These are phyloP conservation scores for Tachypleus tridentatus DNA, from an alignment of 1,140 invertebrate species.

Conservation along the genomic window DNA sequence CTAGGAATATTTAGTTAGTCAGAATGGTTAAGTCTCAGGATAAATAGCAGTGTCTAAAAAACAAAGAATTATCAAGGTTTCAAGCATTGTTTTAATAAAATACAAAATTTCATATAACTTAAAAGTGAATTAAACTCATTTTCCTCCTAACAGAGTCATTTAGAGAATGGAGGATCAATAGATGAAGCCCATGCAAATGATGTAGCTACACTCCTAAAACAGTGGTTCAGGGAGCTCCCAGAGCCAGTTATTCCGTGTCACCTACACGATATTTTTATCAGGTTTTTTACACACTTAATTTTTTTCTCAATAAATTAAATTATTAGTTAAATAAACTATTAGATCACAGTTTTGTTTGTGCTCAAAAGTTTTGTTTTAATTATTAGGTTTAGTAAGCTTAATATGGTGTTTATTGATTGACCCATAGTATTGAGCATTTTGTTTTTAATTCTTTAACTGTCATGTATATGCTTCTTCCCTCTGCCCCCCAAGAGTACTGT, in stretches of 20 bases:
- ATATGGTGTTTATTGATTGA: no score
- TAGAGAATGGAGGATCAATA: slow-evolving; percentile 51
- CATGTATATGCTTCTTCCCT: no score
- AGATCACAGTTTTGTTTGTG: slow-evolving; percentile 5
- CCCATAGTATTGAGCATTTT: no score
- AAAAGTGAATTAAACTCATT: slow-evolving; percentile 1
- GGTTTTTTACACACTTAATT: slow-evolving; percentile 33
- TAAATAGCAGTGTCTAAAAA: no score
- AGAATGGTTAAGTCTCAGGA: no score
- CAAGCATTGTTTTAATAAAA: not conserved
- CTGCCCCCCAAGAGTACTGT: no score
- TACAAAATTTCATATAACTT: not conserved
- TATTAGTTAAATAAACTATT: not conserved
- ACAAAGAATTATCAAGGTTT: no score
- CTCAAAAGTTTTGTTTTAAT: slow-evolving; percentile 17
- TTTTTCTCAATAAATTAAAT: no score
- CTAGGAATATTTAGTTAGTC: no score
- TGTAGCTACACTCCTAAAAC: slow-evolving; percentile 66
- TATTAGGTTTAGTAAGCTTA: not conserved
- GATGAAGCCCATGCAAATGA: slow-evolving; percentile 58
- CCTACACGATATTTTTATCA: slow-evolving; percentile 59
- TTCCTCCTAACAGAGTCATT: slow-evolving; percentile 36
- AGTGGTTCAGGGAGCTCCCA: slow-evolving; percentile 64
- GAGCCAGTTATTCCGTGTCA: slow-evolving; percentile 59
- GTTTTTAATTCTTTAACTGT: no score